A percentile compares a stretch with the other conserved stretches of the same genome.
These are phyloP conservation scores for Bombus pascuorum DNA, from an alignment of 1,140 invertebrate genomes.

Conservation along the genomic window DNA sequence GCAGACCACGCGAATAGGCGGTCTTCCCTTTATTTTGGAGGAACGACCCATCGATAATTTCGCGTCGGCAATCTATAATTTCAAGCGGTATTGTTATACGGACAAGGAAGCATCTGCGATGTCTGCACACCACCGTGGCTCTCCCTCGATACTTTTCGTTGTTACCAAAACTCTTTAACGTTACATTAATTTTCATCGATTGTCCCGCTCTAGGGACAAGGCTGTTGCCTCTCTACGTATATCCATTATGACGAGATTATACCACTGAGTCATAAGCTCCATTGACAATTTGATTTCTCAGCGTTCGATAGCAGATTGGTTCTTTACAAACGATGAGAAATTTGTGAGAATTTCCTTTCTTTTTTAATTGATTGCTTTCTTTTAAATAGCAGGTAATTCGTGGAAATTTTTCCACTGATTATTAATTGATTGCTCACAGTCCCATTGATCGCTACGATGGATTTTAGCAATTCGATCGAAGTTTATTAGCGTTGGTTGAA, in stretches of 20 bases:
- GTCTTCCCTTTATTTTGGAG: conserved; percentile 24
- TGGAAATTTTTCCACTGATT: not conserved
- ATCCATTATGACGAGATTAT: not conserved
- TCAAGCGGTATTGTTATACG: conserved; percentile 72
- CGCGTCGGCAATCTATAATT: conserved; percentile 79
- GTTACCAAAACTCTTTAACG: conserved; percentile 64
- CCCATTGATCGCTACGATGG: not conserved
- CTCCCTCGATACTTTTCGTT: not conserved
- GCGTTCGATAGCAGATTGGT: not conserved
- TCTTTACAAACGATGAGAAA: not conserved
- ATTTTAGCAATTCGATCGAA: not conserved
- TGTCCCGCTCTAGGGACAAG: not conserved
- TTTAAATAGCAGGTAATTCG: not conserved
- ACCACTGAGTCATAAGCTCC: not conserved
- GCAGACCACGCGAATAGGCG: conserved; percentile 55
- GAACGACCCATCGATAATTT: conserved; percentile 74
- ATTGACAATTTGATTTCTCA: not conserved
- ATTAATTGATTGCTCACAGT: not conserved
- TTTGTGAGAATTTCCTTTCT: not conserved
- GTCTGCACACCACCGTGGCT: conserved; percentile 47
- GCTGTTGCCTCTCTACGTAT: not conserved
- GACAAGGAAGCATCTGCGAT: conserved; percentile 73
- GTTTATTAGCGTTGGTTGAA: not conserved
- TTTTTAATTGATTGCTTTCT: not conserved
- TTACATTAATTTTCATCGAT: not conserved